Conservation (phyloP, 92 coral and sea anemone genomes). For the Heliopora coerulea region DNA sequence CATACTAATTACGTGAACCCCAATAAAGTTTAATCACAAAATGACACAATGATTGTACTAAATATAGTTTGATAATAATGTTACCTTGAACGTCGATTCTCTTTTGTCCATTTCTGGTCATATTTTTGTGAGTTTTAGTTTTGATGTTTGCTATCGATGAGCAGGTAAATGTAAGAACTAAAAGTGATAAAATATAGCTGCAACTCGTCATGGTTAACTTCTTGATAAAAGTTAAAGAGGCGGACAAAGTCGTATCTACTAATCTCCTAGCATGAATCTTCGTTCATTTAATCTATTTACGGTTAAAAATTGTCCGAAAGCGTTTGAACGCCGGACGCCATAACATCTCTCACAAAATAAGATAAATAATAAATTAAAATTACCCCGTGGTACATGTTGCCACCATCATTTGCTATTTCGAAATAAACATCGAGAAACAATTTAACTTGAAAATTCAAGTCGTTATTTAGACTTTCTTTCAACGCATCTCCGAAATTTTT, state of each 20-base stretch:
- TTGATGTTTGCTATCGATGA: conserved; percentile 18
- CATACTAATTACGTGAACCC: too few relatives aligned
- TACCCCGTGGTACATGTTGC: conserved; percentile 35
- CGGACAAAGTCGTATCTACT: neutral
- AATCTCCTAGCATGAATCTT: neutral
- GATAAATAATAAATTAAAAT: conserved; percentile 35
- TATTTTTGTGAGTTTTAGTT: conserved; percentile 10
- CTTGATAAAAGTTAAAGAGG: neutral
- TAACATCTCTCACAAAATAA: neutral
- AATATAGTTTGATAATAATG: neutral
- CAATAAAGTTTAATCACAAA: too few relatives aligned
- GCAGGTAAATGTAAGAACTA: conserved; percentile 18
- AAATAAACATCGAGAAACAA: neutral
- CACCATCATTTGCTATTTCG: conserved; percentile 2
- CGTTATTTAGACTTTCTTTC: neutral
- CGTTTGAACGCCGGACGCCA: conserved; percentile 35
- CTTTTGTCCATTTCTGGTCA: conserved; percentile 31
- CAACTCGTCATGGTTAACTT: neutral
- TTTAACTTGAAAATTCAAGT: neutral
- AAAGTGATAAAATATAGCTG: neutral
- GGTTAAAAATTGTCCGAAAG: neutral
- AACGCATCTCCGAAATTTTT: neutral
- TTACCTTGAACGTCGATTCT: conserved; percentile 35
- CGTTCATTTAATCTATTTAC: neutral
- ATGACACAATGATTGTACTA: too few relatives aligned